Evolutionary conservation across 2,113 vertebrate species (phyloP).

Genomic region (Colius striatus): DNA sequence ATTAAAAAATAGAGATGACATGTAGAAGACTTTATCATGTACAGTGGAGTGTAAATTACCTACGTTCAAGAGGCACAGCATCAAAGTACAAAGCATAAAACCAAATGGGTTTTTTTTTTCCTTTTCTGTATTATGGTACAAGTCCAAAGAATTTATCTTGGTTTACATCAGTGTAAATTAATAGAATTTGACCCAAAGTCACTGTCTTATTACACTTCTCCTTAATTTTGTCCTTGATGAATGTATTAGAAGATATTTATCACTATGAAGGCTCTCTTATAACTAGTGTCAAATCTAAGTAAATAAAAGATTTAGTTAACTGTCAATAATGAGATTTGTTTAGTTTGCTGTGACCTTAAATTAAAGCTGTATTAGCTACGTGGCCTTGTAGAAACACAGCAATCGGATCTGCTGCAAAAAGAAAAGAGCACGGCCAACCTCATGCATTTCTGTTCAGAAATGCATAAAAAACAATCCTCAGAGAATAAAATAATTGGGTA

Average conservation of each 20-base stretch:
- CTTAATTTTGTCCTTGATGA: not conserved
- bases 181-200: not conserved
- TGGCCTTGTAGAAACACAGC: not conserved
- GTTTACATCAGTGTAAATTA: not conserved
- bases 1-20: not conserved
- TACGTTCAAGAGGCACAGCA: not conserved
- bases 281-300: conserved; percentile 18
- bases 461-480: not conserved
- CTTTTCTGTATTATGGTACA: not conserved
- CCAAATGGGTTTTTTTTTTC: not conserved
- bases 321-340: not conserved
- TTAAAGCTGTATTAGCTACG: not conserved
- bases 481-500: conserved; percentile 2
- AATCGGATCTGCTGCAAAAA: not conserved
- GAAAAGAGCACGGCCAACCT: not conserved
- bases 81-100: not conserved
- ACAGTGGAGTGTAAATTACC: not conserved
- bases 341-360: conserved; percentile 9
- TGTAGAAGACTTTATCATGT: not conserved
- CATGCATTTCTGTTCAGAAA: not conserved
- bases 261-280: not conserved
- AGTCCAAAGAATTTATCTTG: not conserved
- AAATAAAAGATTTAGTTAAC: conserved; percentile 36
- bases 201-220: not conserved
- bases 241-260: not conserved